These are phyloP conservation scores for Spongia lamella DNA, from an alignment of 37 sponge, comb jelly and placozoan species.

Conservation along the genomic window DNA sequence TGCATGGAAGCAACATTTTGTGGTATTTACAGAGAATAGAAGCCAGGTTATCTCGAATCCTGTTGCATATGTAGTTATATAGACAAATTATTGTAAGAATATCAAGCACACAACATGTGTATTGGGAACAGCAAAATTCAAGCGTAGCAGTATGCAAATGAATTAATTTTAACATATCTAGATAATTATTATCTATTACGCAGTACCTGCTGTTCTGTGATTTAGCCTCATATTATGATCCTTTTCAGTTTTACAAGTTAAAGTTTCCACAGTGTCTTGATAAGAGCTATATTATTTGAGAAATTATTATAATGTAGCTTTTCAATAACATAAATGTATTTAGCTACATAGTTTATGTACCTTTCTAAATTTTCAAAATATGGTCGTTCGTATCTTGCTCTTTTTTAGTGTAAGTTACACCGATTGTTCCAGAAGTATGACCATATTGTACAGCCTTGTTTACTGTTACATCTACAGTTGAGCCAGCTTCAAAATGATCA, in stretches of 20 bases:
- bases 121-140: too few relatives aligned
- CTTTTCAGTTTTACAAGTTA: constrained; percentile 25
- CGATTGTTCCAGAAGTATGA: background rate
- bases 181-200: too few relatives aligned
- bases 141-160: too few relatives aligned
- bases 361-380: background rate
- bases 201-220: constrained; percentile 40
- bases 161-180: too few relatives aligned
- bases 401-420: background rate
- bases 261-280: background rate
- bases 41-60: too few relatives aligned
- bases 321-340: background rate
- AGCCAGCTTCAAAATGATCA: background rate
- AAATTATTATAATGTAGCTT: too few relatives aligned
- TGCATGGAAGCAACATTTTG: too few relatives aligned
- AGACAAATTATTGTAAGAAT: too few relatives aligned
- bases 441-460: background rate
- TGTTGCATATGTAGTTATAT: too few relatives aligned
- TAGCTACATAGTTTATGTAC: background rate
- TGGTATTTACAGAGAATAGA: too few relatives aligned
- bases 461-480: background rate
- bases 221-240: constrained; percentile 7
- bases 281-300: background rate
- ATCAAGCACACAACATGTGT: too few relatives aligned
- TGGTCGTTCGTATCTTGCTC: background rate